A percentile compares a stretch with the other conserved stretches of the same genome.
phyloP scores from a whole-genome alignment of 2,888 invertebrate genomes.

The Coelinius sp. region DNA sequence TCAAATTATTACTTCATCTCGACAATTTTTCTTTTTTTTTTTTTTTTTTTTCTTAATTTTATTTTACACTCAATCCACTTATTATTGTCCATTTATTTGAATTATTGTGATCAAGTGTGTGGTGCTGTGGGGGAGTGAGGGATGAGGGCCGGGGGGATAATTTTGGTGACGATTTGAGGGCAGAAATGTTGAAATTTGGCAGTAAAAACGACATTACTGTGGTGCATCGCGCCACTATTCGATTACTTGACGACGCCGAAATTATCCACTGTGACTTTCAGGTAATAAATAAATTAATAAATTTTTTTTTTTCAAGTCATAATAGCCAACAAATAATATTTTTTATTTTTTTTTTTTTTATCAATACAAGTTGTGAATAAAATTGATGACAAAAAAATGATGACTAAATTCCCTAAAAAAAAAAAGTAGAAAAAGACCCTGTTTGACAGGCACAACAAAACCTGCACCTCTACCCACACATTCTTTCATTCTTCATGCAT shows the following conservation, averaged over 20 bases:
- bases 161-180: conserved; percentile 67
- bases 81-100: not conserved
- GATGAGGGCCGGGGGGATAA: conserved; percentile 67
- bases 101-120: conserved; percentile 13
- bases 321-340: too few relatives aligned
- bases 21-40: not conserved
- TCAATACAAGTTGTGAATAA: too few relatives aligned
- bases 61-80: not conserved
- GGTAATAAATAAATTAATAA: conserved; percentile 70
- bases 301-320: too few relatives aligned
- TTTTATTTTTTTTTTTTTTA: too few relatives aligned
- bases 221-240: conserved; percentile 78
- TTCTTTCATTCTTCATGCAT: not conserved
- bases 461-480: not conserved
- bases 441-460: not conserved
- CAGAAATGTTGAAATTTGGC: conserved; percentile 73
- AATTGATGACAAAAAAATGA: too few relatives aligned
- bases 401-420: too few relatives aligned
- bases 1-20: not conserved
- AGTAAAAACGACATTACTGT: conserved; percentile 72
- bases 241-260: conserved; percentile 91
- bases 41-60: too few relatives aligned
- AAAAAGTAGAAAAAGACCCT: too few relatives aligned
- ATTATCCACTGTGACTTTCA: conserved; percentile 94
- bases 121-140: conserved; percentile 64